phyloP scores from a whole-genome alignment of 2,113 vertebrate species.

The Dasyprocta punctata region DNA sequence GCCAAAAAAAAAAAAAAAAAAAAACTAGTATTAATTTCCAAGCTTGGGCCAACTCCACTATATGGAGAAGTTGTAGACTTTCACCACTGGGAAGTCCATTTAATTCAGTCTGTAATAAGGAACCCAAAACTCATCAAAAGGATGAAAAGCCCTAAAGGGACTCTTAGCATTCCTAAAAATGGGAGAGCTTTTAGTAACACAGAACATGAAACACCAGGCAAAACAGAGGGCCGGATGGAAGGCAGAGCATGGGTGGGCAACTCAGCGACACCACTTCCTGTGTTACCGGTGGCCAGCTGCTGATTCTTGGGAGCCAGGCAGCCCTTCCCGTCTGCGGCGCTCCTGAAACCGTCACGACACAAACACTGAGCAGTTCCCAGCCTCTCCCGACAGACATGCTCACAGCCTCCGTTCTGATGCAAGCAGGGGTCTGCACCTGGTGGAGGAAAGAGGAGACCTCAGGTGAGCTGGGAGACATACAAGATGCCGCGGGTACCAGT shows the following conservation, averaged over 20 bases:
- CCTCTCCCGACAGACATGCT: conserved; percentile 90
- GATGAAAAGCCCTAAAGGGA: not conserved
- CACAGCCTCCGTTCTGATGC: conserved; percentile 90
- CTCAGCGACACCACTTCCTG: not conserved
- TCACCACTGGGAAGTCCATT: not conserved
- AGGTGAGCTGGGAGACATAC: not conserved
- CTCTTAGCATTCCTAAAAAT: not conserved
- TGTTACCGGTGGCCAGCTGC: conserved; percentile 81
- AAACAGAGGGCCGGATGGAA: not conserved
- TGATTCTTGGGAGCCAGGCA: conserved; percentile 79
- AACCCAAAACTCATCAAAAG: not conserved
- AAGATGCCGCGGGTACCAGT: not conserved
- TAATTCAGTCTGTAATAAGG: not conserved
- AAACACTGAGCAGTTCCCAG: conserved; percentile 86
- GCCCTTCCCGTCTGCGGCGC: conserved; percentile 82
- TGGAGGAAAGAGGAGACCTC: not conserved
- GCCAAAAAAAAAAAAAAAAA: too few species aligned
- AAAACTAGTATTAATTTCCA: not conserved
- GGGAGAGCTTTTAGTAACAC: not conserved
- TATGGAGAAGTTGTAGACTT: not conserved
- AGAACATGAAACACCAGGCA: not conserved
- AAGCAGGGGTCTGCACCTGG: conserved; percentile 90
- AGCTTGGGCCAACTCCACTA: not conserved
- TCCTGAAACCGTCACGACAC: conserved; percentile 85
- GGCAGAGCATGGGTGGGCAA: too few species aligned